Percentiles rank a stretch among this genome's conserved stretches.
Evolutionary conservation across 2,113 vertebrate species (phyloP).

Genomic region (Patagioenas fasciata): DNA sequence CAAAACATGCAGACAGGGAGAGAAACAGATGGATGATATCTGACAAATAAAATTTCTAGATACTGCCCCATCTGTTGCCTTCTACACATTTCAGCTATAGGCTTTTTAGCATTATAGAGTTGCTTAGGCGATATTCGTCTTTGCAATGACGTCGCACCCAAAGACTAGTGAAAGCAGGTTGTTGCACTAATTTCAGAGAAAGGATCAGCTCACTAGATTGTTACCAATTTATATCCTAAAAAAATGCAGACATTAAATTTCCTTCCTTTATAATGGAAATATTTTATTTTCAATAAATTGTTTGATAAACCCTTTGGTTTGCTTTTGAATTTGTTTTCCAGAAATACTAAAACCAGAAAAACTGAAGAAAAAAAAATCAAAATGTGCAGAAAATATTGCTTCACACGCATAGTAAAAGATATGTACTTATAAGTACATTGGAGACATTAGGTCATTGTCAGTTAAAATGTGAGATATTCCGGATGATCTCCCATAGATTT

Average conservation of each 20-base stretch:
- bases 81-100: conserved; percentile 59
- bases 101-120: conserved; percentile 49
- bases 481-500: background rate
- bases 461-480: background rate
- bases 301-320: background rate
- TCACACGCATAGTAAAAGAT: background rate
- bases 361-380: background rate
- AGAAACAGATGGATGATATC: conserved; percentile 75
- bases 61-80: conserved; percentile 77
- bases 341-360: background rate
- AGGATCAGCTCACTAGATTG: background rate
- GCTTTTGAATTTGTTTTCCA: conserved; percentile 10
- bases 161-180: conserved; percentile 8
- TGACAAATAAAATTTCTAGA: conserved; percentile 75
- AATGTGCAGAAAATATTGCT: background rate
- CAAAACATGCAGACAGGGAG: conserved; percentile 58
- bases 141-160: background rate
- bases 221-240: background rate
- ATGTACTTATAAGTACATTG: background rate
- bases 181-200: background rate
- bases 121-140: conserved; percentile 51
- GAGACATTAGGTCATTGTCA: background rate
- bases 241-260: background rate
- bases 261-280: background rate
- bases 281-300: background rate